phyloP scores from a whole-genome alignment of 2,888 invertebrate genomes.

The Mythimna ferrago region DNA sequence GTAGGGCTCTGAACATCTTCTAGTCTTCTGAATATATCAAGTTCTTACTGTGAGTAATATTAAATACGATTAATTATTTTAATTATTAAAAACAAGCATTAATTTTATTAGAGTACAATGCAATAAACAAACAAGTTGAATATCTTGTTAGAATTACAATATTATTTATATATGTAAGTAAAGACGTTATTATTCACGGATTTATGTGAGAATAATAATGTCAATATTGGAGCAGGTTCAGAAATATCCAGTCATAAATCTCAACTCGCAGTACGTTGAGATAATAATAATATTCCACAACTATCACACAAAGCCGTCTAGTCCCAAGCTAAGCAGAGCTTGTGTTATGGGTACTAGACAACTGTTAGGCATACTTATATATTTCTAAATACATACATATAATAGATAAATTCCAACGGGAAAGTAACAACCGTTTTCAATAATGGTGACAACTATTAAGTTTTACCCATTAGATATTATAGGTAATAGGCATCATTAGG shows the following conservation, averaged over 20 bases:
- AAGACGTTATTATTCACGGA: constrained; percentile 24
- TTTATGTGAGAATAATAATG: constrained; percentile 37
- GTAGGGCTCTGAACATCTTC: background rate
- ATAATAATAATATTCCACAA: too few relatives aligned
- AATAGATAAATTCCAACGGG: background rate
- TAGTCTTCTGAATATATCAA: background rate
- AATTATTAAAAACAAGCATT: background rate
- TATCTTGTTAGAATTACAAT: background rate
- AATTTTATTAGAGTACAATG: constrained; percentile 14
- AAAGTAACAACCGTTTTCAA: background rate
- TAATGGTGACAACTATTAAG: background rate
- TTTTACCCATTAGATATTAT: too few relatives aligned
- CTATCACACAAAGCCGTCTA: too few relatives aligned
- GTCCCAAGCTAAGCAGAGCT: too few relatives aligned
- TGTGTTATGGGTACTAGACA: too few relatives aligned
- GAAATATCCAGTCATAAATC: constrained; percentile 53
- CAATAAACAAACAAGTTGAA: constrained; percentile 5
- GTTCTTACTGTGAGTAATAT: too few relatives aligned
- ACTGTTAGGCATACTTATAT: too few relatives aligned
- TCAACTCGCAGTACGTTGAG: constrained; percentile 37
- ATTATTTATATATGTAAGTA: too few relatives aligned
- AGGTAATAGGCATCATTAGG: too few relatives aligned
- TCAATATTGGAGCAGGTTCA: constrained; percentile 47
- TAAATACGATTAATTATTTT: too few relatives aligned
- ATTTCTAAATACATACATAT: too few relatives aligned